Conservation (phyloP, 2,888 invertebrate genomes). For the Drosophila algonquin region DNA sequence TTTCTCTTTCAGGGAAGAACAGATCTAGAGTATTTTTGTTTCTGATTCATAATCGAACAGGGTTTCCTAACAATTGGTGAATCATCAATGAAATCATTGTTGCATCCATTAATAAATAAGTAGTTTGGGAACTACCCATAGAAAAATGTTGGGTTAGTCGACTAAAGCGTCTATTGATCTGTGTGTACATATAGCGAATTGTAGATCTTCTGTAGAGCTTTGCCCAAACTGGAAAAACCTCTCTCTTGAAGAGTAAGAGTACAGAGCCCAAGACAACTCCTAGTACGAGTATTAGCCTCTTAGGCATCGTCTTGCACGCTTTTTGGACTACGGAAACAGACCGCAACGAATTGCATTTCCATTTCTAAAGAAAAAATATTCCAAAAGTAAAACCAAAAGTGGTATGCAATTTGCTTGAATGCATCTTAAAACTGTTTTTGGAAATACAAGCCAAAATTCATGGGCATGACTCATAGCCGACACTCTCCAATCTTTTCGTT, state of each 20-base stretch:
- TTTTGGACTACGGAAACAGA: constrained; percentile 51
- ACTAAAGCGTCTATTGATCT: neutral
- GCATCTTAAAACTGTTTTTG: constrained; percentile 12
- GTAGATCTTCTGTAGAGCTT: constrained; percentile 1
- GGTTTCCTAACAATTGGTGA: neutral
- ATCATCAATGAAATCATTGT: constrained; percentile 34
- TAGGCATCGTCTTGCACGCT: constrained; percentile 37
- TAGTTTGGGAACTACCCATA: constrained; percentile 4
- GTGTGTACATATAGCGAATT: neutral
- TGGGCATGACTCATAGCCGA: constrained; percentile 36
- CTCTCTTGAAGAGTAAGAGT: constrained; percentile 7
- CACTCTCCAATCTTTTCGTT: constrained; percentile 6
- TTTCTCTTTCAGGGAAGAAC: too few species aligned
- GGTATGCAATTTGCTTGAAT: constrained; percentile 47
- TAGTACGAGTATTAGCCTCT: constrained; percentile 13
- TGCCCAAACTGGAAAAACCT: neutral
- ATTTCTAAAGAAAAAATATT: constrained; percentile 39
- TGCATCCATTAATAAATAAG: constrained; percentile 16
- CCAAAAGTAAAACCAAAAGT: constrained; percentile 42
- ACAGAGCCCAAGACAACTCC: neutral
- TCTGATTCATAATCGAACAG: neutral
- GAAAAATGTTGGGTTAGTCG: neutral
- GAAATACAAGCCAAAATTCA: constrained; percentile 29
- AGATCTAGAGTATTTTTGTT: too few species aligned
- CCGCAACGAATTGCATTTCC: constrained; percentile 67